Conservation (phyloP, 2,888 invertebrate species). For the Coecobrya sp. region DNA sequence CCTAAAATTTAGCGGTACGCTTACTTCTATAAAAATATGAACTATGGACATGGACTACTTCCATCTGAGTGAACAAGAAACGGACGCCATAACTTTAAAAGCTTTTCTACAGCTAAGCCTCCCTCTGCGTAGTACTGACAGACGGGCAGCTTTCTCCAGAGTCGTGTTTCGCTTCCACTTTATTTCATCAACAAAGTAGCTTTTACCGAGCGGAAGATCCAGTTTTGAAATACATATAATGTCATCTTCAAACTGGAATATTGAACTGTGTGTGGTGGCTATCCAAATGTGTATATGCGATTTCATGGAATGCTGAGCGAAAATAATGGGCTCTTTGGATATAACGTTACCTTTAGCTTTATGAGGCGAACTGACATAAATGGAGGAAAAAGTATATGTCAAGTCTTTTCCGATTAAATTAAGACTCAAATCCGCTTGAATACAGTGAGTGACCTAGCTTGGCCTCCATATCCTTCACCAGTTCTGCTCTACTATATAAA, state of each 20-base stretch:
- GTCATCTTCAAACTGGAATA: no score
- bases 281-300: not conserved
- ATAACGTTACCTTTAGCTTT: not conserved
- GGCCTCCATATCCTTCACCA: not conserved
- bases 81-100: not conserved
- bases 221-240: not conserved
- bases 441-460: not conserved
- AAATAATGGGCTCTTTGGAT: constrained; percentile 14
- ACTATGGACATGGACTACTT: not conserved
- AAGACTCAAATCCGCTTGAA: not conserved
- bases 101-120: not conserved
- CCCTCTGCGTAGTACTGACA: not conserved
- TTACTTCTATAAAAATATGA: not conserved
- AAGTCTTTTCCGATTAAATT: constrained; percentile 4
- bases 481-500: not conserved
- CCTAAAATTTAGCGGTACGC: no score
- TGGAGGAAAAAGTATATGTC: not conserved
- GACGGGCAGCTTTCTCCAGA: not conserved
- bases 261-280: not conserved
- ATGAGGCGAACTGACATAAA: not conserved
- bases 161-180: not conserved
- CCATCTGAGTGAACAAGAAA: not conserved
- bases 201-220: constrained; percentile 7
- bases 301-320: constrained; percentile 24
- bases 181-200: constrained; percentile 26